Conservation (phyloP, 2,113 vertebrate genomes). For the Ginglymostoma cirratum region DNA sequence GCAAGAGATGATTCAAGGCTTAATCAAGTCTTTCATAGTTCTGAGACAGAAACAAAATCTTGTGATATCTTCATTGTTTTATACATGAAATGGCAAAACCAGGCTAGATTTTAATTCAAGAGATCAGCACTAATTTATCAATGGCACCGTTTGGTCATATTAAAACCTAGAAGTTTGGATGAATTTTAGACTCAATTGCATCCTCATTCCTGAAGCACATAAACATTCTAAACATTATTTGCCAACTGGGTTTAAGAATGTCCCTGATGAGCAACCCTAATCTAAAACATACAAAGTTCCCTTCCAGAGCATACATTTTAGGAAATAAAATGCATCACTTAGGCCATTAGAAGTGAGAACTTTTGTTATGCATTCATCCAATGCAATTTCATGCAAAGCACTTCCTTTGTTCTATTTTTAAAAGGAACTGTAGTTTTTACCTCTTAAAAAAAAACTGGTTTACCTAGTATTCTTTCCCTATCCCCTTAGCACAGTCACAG, state of each 20-base stretch:
- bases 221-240: background rate
- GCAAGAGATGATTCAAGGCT: background rate
- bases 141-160: background rate
- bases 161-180: background rate
- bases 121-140: background rate
- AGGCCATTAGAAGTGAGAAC: background rate
- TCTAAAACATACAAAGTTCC: background rate
- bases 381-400: background rate
- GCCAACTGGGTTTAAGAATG: background rate
- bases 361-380: background rate
- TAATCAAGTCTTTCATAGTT: background rate
- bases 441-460: constrained; percentile 31
- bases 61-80: background rate
- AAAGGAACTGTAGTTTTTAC: background rate
- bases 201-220: background rate
- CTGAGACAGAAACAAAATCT: background rate
- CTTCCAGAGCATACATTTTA: background rate
- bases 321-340: background rate
- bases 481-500: constrained; percentile 49
- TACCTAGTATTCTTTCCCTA: constrained; percentile 42
- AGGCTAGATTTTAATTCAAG: background rate
- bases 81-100: background rate
- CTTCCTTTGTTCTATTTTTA: constrained; percentile 19
- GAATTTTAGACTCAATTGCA: background rate
- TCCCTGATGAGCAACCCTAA: background rate